These are phyloP conservation scores for Andrena chrysosceles DNA, from an alignment of 2,888 invertebrate genomes.

Conservation along the genomic window DNA sequence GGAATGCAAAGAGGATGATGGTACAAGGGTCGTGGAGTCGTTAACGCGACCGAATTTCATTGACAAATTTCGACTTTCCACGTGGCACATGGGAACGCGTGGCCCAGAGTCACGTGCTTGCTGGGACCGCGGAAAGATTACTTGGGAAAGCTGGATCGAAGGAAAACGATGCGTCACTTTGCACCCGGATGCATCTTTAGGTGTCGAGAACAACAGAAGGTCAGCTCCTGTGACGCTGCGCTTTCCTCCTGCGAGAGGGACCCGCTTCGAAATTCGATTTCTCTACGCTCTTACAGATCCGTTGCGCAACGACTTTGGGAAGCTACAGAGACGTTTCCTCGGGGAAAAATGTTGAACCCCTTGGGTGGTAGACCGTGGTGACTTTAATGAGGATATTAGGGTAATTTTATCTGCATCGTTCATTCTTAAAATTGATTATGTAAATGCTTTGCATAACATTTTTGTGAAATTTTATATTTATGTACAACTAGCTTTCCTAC, in stretches of 20 bases:
- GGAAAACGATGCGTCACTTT: conserved; percentile 82
- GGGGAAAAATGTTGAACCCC: neutral
- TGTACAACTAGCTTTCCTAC: too few relatives aligned
- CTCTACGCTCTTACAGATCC: conserved; percentile 14
- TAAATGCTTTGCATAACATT: too few relatives aligned
- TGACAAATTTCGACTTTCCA: conserved; percentile 80
- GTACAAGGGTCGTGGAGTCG: too few relatives aligned
- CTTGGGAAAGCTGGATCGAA: conserved; percentile 51
- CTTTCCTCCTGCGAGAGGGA: conserved; percentile 58
- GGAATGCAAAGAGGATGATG: conserved; percentile 13
- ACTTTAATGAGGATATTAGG: neutral
- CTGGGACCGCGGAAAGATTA: conserved; percentile 52
- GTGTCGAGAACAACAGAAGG: conserved; percentile 75
- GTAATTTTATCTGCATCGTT: neutral
- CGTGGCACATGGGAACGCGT: neutral
- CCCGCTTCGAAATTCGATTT: conserved; percentile 28
- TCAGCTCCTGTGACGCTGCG: conserved; percentile 80
- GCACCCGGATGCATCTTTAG: conserved; percentile 70
- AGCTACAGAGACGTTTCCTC: neutral
- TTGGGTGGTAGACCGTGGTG: too few relatives aligned
- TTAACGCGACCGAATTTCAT: conserved; percentile 28
- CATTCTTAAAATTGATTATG: too few relatives aligned
- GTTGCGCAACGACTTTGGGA: conserved; percentile 23
- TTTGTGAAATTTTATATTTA: too few relatives aligned
- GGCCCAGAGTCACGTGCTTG: conserved; percentile 56